phyloP scores from a whole-genome alignment of 2,888 invertebrate species.

The Alcis repandata region DNA sequence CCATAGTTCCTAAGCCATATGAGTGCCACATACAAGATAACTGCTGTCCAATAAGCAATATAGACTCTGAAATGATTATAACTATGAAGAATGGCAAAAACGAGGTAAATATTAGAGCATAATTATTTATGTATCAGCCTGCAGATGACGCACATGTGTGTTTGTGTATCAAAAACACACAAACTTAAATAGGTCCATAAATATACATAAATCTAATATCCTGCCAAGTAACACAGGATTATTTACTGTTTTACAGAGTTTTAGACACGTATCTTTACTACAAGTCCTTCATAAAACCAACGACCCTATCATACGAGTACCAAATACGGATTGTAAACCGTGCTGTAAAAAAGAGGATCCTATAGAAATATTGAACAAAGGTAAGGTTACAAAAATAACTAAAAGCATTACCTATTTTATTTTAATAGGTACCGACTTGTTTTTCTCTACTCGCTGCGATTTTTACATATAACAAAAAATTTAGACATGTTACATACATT shows the following conservation, averaged over 20 bases:
- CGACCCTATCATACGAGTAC: constrained; percentile 51
- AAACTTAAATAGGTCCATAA: no score
- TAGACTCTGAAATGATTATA: constrained; percentile 79
- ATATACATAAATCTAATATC: no score
- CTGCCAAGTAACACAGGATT: not conserved
- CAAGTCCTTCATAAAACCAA: constrained; percentile 82
- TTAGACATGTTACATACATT: no score
- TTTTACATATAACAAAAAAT: no score
- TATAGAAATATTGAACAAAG: constrained; percentile 70
- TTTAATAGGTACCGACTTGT: no score
- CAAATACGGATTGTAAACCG: constrained; percentile 29
- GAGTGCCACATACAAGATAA: constrained; percentile 57
- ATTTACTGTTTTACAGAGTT: constrained; percentile 62
- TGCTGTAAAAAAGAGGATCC: constrained; percentile 68
- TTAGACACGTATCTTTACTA: constrained; percentile 71
- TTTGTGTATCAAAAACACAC: no score
- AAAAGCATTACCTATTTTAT: no score
- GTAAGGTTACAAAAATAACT: constrained; percentile 54
- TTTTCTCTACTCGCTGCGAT: no score
- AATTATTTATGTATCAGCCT: not conserved
- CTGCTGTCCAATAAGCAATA: constrained; percentile 50
- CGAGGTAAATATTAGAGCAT: constrained; percentile 57
- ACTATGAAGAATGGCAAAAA: constrained; percentile 77
- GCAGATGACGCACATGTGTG: not conserved
- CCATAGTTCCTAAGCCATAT: constrained; percentile 60